Base-by-base conservation (phyloP, 2,888 invertebrate genomes). In the Cerastoderma edule region DNA sequence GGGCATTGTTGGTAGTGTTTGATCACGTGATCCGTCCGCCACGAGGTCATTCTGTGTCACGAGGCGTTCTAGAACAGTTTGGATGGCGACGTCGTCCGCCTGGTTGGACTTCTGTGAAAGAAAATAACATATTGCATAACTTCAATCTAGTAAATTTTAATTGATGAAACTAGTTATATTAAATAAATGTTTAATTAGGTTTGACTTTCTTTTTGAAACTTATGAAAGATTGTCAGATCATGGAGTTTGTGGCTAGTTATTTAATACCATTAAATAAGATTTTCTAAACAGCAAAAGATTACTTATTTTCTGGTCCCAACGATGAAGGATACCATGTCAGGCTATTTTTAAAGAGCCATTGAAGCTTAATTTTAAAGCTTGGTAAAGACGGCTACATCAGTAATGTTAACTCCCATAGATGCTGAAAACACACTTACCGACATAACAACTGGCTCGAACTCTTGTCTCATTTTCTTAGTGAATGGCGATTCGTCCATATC, bases 1-100 rank as follows among this genome's bases (percentile, higher is more conserved):
- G 16, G 69, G 60, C 53, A 87, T 77, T 35, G 86, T 83, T 10
- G 91, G 91, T 67, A 91, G 80, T 28, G 76, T 78, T 79, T 86
- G 72, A 46, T 66, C 64, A 69, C 75, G 75, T 72, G 79, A 72
- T 57, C 79, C 79, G 30, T 79, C 79, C 32, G 75, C 79, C 6
- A 79, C 50, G 28, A 75, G 69, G 44, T 72, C 63, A 53, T 53
- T 53, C n/a, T 68, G 32, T 56, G 75, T 67, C 32, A 67, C 67
- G 35, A 75, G 56, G n/a, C 64, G 57, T 35, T 79, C 79, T 13
- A 79, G 75, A 5, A 75, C 79, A n/a, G 35, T 54, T 0, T 89
- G 48, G 76, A 78, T 63, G 28, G 53, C 0, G 19, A 4, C 5
- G 5, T 48, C 3, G 22, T 48, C 22, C 5, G 24, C n/a, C 5